Evolutionary conservation across 2,797 vertebrate genomes (phyloP), one percentile per base, ranked within the genome.

Genomic region (Ambastaia sidthimunki): DNA sequence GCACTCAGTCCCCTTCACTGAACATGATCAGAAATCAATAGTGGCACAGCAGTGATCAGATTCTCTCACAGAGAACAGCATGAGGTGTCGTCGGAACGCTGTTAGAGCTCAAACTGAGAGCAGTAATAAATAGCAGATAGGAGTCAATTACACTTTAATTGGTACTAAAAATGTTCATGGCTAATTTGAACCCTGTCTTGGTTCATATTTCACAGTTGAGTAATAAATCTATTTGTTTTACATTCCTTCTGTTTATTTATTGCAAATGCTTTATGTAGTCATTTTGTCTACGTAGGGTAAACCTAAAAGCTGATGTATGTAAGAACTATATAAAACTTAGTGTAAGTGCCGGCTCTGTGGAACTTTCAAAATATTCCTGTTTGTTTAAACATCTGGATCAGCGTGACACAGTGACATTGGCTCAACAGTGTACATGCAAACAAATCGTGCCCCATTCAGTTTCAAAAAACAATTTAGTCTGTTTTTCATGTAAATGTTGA

Each of bases 11-110:
- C 44, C 73, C 47, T 3, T 75, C 60, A 54, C 47, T 66, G 28
- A 66, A n/a, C n/a, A n/a, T 65, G 31, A 54, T 75, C 37, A 54
- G 18, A 21, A 65, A 74, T 74, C 59, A 74, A 74, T 65, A 50
- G 12, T 15, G 25, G 28, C 16, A 54, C 11, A 34, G 41, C n/a
- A 54, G n/a, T 19, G n/a, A 19, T 37, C 23, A 18, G 4, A 37
- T 31, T 18, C 10, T 3, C 31, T 10, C 25, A 25, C 25, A 13
- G 13, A 60, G 47, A 70, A 50, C 52, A 57, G 52, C 4, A 2
- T 72, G 19, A 57, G 28, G 28, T 7, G 55, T 28, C 44, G 7
- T 23, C 13, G 6, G 44, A 25, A 62, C 1, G 52, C 31, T 50
- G 10, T 54, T 41, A 54, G 13, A 41, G 7, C 13, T 54, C n/a